Evolutionary conservation across 2,797 vertebrate species (phyloP).

Genomic region (Psittacula echo): DNA sequence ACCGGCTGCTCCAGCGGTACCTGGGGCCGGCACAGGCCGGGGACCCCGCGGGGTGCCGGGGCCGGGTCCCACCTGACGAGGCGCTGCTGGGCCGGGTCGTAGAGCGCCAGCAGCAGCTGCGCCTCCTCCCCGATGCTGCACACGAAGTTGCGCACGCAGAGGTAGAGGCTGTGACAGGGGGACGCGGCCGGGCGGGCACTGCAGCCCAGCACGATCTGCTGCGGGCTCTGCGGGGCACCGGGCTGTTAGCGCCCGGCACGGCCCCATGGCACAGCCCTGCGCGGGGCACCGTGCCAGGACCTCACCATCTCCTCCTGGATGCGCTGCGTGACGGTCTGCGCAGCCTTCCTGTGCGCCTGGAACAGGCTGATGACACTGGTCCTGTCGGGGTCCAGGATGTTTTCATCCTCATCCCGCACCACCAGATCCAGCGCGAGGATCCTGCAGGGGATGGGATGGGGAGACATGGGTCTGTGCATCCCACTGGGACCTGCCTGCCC

Average conservation of each 20-base stretch:
- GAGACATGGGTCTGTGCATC: fast-evolving
- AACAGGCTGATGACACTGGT: conserved; percentile 71
- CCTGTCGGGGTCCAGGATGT: conserved; percentile 64
- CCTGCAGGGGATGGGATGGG: neutral
- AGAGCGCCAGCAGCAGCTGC: conserved; percentile 66
- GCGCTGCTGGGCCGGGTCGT: conserved; percentile 57
- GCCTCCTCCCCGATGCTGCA: conserved; percentile 72
- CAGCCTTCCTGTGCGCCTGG: conserved; percentile 43
- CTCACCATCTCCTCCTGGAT: conserved; percentile 65
- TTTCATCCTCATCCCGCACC: conserved; percentile 62
- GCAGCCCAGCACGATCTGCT: neutral
- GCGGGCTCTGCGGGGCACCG: neutral
- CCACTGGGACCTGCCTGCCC: fast-evolving
- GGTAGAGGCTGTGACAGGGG: conserved; percentile 54
- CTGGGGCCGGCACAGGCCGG: fast-evolving
- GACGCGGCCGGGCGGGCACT: neutral
- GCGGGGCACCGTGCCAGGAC: neutral
- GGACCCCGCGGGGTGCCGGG: neutral
- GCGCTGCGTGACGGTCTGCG: neutral
- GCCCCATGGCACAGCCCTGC: neutral
- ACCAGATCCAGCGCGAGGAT: conserved; percentile 59
- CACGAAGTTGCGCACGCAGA: conserved; percentile 66
- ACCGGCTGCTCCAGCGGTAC: neutral
- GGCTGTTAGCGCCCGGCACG: neutral
- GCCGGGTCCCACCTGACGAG: conserved; percentile 53